Evolutionary conservation across 2,113 vertebrate genomes (phyloP), one percentile per base, ranked within the genome.

Genomic region (Brachypodius melanocephalos): DNA sequence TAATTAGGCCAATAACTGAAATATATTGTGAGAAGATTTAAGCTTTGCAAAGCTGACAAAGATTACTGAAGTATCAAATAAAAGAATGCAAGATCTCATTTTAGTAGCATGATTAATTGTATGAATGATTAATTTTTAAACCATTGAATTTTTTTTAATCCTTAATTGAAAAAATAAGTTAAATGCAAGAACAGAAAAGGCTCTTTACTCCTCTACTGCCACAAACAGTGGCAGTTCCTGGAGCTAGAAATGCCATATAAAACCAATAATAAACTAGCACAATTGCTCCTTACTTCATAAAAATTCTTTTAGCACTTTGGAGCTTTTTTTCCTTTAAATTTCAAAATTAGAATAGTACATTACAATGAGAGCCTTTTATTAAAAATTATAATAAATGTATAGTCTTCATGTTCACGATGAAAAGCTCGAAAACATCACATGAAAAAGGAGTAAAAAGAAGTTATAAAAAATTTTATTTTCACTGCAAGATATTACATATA

Each of bases 1-100:
- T 91, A 95, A 95, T 89, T 76, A 93, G 54, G 42, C 48, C 38
- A 93, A 67, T 74, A 81, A 89, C 29, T 12, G 57, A 78, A 89
- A 85, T 74, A 58, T 45, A 85, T 16, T 74, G 40, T 62, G 85
- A 17, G 14, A 34, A 76, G 69, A 94, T n/a, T 91, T 81, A 87
- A 76, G 54, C 40, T 34, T 91, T 68, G 17, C 66, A 92, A 89
- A 89, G 49, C 93, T 82, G 77, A 57, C 52, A 61, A 67, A 84
- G 68, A 87, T 85, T 82, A 89, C 62, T 88, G n/a, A 94, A 68
- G 42, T 36, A 69, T 72, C 34, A 87, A 79, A 91, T 40, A 69
- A 79, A 92, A 91, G 43, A 85, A 74, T 0, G 3, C 14, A 77
- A 85, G 36, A 86, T 43, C 31, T 24, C 8, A 32, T 71, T 75